Percentiles rank a stretch among this genome's conserved stretches.
Conservation (phyloP, 2,113 vertebrate genomes). For the Lycaon pictus region DNA sequence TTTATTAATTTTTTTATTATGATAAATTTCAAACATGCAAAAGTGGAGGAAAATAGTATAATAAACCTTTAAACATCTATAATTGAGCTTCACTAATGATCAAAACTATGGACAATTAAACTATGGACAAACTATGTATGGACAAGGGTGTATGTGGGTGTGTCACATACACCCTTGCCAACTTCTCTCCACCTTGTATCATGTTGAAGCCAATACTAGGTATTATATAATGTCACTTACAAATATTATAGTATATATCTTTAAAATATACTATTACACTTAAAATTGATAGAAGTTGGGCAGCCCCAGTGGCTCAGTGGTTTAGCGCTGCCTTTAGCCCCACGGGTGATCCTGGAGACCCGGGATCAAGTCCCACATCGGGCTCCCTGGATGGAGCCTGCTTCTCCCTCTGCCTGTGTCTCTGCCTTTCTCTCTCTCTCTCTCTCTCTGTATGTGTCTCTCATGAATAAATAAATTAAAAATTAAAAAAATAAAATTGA, state of each 20-base stretch:
- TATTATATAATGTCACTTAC: conserved; percentile 11
- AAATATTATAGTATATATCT: not conserved
- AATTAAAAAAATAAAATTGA: no score
- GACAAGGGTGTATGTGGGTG: not conserved
- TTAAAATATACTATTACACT: not conserved
- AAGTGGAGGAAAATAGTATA: not conserved
- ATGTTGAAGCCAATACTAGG: not conserved
- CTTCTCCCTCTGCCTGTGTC: no score
- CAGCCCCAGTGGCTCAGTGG: no score
- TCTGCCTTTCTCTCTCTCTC: no score
- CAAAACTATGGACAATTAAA: not conserved
- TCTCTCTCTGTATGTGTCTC: no score
- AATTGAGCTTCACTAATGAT: not conserved
- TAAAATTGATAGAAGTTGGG: not conserved
- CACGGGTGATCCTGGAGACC: no score
- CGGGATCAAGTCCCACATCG: no score
- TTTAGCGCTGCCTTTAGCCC: no score
- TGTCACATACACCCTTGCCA: not conserved
- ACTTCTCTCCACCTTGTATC: not conserved
- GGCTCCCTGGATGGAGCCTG: no score
- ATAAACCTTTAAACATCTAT: not conserved
- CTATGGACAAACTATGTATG: no score
- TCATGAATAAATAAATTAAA: no score
- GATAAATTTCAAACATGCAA: not conserved
- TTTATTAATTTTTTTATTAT: conserved; percentile 37